phyloP scores from a whole-genome alignment of 2,888 invertebrate species.

The Coenonympha glycerion region DNA sequence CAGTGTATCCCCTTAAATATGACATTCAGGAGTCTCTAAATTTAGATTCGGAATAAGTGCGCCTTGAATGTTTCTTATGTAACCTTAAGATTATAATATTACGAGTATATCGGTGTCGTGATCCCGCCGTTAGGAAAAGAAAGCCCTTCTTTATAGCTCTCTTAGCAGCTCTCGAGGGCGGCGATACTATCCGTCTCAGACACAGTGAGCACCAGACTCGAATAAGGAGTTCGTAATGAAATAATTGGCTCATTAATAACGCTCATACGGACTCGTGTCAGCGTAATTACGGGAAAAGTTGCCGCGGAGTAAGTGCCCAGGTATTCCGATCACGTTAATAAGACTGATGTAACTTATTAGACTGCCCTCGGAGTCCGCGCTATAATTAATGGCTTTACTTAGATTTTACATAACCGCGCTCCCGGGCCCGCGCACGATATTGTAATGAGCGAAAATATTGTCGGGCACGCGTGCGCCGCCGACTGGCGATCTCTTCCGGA shows the following conservation, averaged over 20 bases:
- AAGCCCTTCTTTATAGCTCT: conserved; percentile 22
- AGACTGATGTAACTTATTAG: conserved; percentile 26
- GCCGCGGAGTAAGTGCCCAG: no score
- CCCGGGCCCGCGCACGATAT: conserved; percentile 8
- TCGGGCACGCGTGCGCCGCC: not conserved
- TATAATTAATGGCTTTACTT: conserved; percentile 24
- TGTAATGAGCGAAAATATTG: conserved; percentile 9
- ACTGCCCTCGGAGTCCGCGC: conserved; percentile 17
- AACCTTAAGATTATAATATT: no score
- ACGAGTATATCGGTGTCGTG: no score
- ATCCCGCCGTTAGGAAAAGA: conserved; percentile 23
- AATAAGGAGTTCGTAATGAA: conserved; percentile 30
- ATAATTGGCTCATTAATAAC: conserved; percentile 33
- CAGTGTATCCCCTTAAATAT: no score
- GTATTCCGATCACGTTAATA: conserved; percentile 23
- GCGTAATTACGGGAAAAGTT: conserved; percentile 25
- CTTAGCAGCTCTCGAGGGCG: conserved; percentile 17
- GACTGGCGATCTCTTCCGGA: no score
- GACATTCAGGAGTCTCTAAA: no score
- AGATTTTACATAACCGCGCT: conserved; percentile 19
- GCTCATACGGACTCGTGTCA: conserved; percentile 23
- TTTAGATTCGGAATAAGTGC: no score
- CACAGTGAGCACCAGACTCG: conserved; percentile 22
- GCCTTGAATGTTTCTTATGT: no score
- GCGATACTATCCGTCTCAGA: conserved; percentile 20